Evolutionary conservation across 2,113 vertebrate genomes (phyloP), one percentile per base, ranked within the genome.

Genomic region (Mola mola): DNA sequence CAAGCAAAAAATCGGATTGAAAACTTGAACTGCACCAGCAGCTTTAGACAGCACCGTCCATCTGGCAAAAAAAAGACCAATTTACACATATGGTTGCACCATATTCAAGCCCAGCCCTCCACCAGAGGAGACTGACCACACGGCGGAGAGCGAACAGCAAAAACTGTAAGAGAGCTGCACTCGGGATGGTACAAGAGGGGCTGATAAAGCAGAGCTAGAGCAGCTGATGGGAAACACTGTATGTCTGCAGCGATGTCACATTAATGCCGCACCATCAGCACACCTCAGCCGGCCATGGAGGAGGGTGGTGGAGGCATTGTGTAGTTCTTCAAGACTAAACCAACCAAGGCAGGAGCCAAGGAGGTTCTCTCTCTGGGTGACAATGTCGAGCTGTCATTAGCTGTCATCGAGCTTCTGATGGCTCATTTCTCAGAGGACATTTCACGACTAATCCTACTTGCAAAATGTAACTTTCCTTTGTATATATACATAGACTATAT

Each of bases 41-140:
- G n/a, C n/a, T n/a, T n/a, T n/a, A n/a, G n/a, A n/a, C n/a, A n/a
- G n/a, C 3, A 34, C 5, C 9, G 33, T 34, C 9, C 9, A n/a
- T 34, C 48, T 25, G 12, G 26, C 5, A 17, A 63, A 68, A 25
- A 68, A 51, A n/a, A n/a, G n/a, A n/a, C n/a, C n/a, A 10, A 48
- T 58, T 17, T 50, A 78, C 16, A 68, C 21, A 8, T 59, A 72
- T 58, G 75, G 63, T 8, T 67, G 69, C 13, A 36, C 52, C n/a
- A 40, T 46, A 64, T 73, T 67, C n/a, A 44, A 79, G 58, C 48
- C 70, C 37, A 19, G 44, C 3, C 70, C 51, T 3, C 60, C 48
- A 7, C 47, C 59, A 34, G 66, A 71, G 29, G 71, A 79, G 24
- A 61, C 24, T 16, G 36, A 38, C 8, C 13, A 72, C 2, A 74